Base-by-base conservation (phyloP, 2,113 vertebrate species). In the Semicossyphus pulcher region DNA sequence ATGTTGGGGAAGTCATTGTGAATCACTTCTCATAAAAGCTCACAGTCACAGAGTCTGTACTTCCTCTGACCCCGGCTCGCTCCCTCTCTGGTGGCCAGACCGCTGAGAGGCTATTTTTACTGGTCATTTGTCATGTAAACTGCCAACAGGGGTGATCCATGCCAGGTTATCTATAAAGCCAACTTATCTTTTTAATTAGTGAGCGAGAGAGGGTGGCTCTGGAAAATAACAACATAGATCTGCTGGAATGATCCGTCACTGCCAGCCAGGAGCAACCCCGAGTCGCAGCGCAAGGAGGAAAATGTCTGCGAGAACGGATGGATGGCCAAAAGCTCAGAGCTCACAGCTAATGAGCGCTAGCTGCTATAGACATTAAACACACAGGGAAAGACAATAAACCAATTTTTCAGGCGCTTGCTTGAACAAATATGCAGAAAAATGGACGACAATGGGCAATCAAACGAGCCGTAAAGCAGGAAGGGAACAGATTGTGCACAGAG, bases 141-240 rank as follows among this genome's bases (percentile, higher is more conserved):
- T 72, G 68, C 80, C 85, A 86, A 71, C 39, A 1, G 64, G 68
- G 78, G 47, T 78, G 66, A 89, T 88, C 74, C 69, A 74, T 39
- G 70, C 63, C 65, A 85, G 86, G 81, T 88, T 78, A 89, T 87
- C 85, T 85, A 47, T 79, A 77, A 77, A 86, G 77, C 69, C 80
- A 80, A 85, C 74, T 68, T 83, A 76, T 90, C 80, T 86, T 81
- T 89, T 82, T 84, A 88, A 87, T 86, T 85, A 80, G 71, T 28
- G 78, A 66, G 72, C 66, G 56, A 26, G 67, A 75, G 78, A 78
- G 69, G 69, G 57, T 29, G 62, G 72, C 54, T 78, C 62, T 82
- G 75, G 71, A 86, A 88, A 82, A 82, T 49, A 86, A 80, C 70
- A 83, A 79, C 77, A 78, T 28, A 61, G 66, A 83, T 76, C 78